Evolutionary conservation across 2,113 vertebrate species (phyloP).

Genomic region (Cyanocitta stelleri): DNA sequence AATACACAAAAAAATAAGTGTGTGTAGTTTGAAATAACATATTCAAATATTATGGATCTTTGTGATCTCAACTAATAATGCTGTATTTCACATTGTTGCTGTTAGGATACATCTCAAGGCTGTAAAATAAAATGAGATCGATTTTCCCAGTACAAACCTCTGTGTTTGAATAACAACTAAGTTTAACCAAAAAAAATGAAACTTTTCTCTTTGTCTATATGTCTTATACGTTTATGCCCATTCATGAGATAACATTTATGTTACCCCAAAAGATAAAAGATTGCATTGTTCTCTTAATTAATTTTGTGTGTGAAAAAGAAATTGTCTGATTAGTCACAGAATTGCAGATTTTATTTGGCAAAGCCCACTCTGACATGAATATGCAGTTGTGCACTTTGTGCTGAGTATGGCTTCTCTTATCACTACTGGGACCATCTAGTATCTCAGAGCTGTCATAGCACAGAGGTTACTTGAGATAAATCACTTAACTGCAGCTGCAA

Average conservation of each 20-base stretch:
- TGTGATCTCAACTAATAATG: background rate
- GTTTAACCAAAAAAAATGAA: background rate
- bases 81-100: background rate
- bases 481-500: constrained; percentile 55
- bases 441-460: constrained; percentile 57
- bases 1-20: background rate
- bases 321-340: background rate
- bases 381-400: constrained; percentile 34
- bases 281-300: background rate
- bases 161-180: background rate
- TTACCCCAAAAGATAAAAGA: background rate
- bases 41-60: background rate
- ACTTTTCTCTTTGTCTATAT: background rate
- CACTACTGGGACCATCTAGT: constrained; percentile 32
- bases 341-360: constrained; percentile 7
- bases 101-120: background rate
- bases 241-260: background rate
- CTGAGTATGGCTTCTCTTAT: constrained; percentile 32
- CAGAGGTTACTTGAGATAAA: constrained; percentile 62
- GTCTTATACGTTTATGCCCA: background rate
- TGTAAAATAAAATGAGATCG: background rate
- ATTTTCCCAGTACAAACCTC: background rate
- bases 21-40: background rate
- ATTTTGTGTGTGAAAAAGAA: background rate
- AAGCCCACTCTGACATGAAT: constrained; percentile 11